Evolutionary conservation across 2,797 vertebrate species (phyloP), one percentile per base, ranked within the genome.

Genomic region (Coendou prehensilis): DNA sequence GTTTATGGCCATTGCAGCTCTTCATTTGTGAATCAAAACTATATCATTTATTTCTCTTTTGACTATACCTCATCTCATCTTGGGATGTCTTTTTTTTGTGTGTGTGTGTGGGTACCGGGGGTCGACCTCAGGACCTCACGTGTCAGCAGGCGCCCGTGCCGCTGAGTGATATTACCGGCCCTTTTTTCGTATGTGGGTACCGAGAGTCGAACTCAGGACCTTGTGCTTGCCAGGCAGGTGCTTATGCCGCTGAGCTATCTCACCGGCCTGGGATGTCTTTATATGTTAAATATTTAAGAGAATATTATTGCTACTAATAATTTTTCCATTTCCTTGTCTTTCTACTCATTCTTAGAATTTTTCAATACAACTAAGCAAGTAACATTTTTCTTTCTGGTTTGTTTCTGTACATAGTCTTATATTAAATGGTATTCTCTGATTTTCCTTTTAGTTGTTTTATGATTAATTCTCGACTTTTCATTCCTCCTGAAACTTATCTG

Each of bases 371-470:
- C 28, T 67, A 67, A 86, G 33, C 2, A 92, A 5, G 1, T 56
- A 86, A 57, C 28, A 54, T 81, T 94, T 87, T 81, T 92, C n/a
- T 86, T 83, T 52, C 45, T 20, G 18, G 41, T 64, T 83, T 88
- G 28, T 79, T 85, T 92, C 79, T 82, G 37, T 63, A 75, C 37
- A 85, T 81, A 95, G 56, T 13, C 64, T 14, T 67, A 0, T 47
- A 0, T 47, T 30, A 81, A 59, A 69, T 54, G 26, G 61, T 92
- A 86, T 69, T 47, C 91, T 90, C 82, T 90, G 41, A 87, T n/a
- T 93, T 95, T 93, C 63, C 61, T 96, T 88, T 79, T 61, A 28
- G 61, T 64, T 87, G 75, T 92, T 94, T 89, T 95, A 61, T 54
- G n/a, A 93, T 71, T 47, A 61, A 84, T 88, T 61, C 41, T 95